These are phyloP conservation scores for Drosophila miranda DNA, from an alignment of 1,140 invertebrate species.

Conservation along the genomic window DNA sequence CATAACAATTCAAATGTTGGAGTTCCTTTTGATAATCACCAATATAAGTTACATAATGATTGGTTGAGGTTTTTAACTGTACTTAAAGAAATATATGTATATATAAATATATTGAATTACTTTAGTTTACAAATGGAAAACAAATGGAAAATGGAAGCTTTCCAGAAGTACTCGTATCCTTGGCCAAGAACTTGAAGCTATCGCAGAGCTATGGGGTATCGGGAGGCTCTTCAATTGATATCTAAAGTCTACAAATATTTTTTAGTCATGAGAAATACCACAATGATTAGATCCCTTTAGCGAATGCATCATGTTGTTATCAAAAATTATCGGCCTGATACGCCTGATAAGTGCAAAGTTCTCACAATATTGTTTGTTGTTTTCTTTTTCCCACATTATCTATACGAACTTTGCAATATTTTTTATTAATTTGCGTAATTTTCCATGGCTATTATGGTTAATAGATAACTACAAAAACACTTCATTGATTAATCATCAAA, in stretches of 20 bases:
- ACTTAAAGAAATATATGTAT: too few relatives aligned
- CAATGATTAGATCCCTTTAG: conserved; percentile 17
- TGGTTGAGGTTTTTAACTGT: too few relatives aligned
- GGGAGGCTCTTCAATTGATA: too few relatives aligned
- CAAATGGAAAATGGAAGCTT: too few relatives aligned
- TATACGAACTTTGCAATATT: conserved; percentile 13
- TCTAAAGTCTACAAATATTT: background rate
- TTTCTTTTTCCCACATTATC: conserved; percentile 10
- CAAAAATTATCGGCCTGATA: conserved; percentile 8
- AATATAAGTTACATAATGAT: too few relatives aligned
- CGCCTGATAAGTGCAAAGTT: conserved; percentile 55
- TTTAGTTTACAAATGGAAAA: too few relatives aligned
- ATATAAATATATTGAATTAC: too few relatives aligned
- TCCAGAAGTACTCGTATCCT: too few relatives aligned
- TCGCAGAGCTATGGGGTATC: too few relatives aligned
- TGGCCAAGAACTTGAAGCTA: too few relatives aligned
- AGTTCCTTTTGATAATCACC: too few relatives aligned
- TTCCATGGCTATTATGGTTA: conserved; percentile 8
- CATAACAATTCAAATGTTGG: too few relatives aligned
- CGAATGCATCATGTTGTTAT: conserved; percentile 8
- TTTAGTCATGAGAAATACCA: background rate
- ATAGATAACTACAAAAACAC: conserved; percentile 8
- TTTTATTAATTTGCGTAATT: conserved; percentile 36
- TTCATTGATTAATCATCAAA: conserved; percentile 31
- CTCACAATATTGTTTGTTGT: conserved; percentile 8